Conservation (phyloP, 2,888 invertebrate genomes). For the Heliconius erato region DNA sequence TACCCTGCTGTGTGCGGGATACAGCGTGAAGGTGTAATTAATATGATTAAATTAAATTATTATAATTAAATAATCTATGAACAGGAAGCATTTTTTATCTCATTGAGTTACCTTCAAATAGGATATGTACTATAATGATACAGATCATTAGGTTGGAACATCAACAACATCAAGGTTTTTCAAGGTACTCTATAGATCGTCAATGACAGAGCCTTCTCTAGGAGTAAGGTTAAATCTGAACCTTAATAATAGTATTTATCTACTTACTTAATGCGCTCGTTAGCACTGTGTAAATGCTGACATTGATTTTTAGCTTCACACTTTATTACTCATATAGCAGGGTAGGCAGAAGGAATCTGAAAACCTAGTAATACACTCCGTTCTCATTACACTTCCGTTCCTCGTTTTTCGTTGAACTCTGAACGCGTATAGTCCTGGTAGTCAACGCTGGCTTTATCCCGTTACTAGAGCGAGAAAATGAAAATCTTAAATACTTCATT, state of each 20-base stretch:
- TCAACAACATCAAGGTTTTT: slow-evolving; percentile 26
- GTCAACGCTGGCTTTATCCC: too few species aligned
- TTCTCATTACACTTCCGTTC: too few species aligned
- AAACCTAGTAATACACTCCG: not conserved
- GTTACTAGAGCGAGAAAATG: too few species aligned
- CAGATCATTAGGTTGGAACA: slow-evolving; percentile 28
- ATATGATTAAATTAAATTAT: not conserved
- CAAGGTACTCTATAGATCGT: slow-evolving; percentile 3
- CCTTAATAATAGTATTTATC: slow-evolving; percentile 13
- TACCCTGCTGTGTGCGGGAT: too few species aligned
- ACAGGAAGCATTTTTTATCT: slow-evolving; percentile 2
- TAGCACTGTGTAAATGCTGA: not conserved
- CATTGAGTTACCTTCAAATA: not conserved
- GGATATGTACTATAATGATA: slow-evolving; percentile 12
- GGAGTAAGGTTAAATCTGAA: slow-evolving; percentile 25
- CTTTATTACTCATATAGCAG: too few species aligned
- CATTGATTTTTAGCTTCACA: too few species aligned
- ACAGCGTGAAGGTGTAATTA: too few species aligned
- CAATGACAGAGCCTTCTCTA: slow-evolving; percentile 24
- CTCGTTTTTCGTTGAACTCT: too few species aligned
- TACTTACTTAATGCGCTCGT: slow-evolving; percentile 10
- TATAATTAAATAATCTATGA: not conserved
- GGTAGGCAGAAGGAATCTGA: too few species aligned
- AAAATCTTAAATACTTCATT: too few species aligned
- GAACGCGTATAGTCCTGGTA: too few species aligned